These are phyloP conservation scores for Eutolmus rufibarbis DNA, from an alignment of 2,888 invertebrate species.

Conservation along the genomic window DNA sequence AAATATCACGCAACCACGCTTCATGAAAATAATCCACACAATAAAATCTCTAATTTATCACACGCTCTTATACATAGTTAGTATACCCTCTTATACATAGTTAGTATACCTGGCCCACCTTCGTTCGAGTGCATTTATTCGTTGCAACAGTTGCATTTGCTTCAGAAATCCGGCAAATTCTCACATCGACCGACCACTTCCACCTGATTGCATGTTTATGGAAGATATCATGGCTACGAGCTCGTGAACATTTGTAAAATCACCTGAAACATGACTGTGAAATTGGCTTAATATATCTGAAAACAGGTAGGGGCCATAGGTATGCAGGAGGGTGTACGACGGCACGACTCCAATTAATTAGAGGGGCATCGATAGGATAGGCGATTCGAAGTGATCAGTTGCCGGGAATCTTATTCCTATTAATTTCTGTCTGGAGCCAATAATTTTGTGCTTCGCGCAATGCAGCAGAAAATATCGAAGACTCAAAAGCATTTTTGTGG, in stretches of 20 bases:
- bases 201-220: background rate
- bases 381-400: background rate
- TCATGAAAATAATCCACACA: background rate
- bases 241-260: slow-evolving; percentile 16
- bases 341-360: slow-evolving; percentile 19
- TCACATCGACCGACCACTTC: background rate
- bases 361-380: background rate
- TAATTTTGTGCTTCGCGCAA: background rate
- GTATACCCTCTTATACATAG: background rate
- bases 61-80: background rate
- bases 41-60: background rate
- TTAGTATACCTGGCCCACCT: background rate
- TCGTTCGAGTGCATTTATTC: background rate
- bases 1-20: background rate
- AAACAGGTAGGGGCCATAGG: background rate
- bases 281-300: background rate
- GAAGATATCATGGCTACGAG: background rate
- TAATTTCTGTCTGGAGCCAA: background rate
- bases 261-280: slow-evolving; percentile 4
- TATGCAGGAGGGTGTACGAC: background rate
- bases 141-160: background rate
- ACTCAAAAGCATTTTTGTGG: background rate
- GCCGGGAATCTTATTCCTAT: background rate
- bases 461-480: background rate
- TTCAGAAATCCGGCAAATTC: background rate